A percentile compares a stretch with the other conserved stretches of the same genome.
Conservation (phyloP, 2,888 invertebrate genomes). For the Caenorhabditis parvicauda region DNA sequence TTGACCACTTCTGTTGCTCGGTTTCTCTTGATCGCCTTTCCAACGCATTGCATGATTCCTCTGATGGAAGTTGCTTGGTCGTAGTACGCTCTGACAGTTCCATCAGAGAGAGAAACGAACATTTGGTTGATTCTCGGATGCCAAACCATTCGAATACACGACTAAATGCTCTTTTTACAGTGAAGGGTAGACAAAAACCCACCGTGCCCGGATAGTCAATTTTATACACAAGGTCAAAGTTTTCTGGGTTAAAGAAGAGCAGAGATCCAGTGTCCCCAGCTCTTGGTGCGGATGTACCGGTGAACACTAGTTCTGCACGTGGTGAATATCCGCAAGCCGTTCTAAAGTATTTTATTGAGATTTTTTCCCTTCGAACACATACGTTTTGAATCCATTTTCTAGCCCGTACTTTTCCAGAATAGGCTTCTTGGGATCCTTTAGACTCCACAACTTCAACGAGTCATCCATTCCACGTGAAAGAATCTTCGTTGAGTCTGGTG, state of each 20-base stretch:
- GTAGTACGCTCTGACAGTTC: slow-evolving; percentile 78
- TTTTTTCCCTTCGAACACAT: background rate
- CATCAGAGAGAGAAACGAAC: slow-evolving; percentile 81
- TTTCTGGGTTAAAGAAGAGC: slow-evolving; percentile 78
- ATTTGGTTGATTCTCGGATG: slow-evolving; percentile 97
- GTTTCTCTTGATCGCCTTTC: slow-evolving; percentile 62
- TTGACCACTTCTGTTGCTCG: slow-evolving; percentile 78
- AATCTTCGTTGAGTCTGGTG: slow-evolving; percentile 71
- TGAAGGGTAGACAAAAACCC: slow-evolving; percentile 1
- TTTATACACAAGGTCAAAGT: slow-evolving; percentile 74
- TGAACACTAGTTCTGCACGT: slow-evolving; percentile 82
- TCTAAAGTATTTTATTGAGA: slow-evolving; percentile 57
- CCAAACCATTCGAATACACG: slow-evolving; percentile 84
- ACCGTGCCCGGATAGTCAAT: slow-evolving; percentile 76
- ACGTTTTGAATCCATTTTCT: slow-evolving; percentile 76
- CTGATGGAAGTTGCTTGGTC: slow-evolving; percentile 79
- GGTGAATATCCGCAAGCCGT: slow-evolving; percentile 80
- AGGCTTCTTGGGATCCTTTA: slow-evolving; percentile 79
- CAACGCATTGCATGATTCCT: slow-evolving; percentile 85
- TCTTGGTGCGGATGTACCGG: slow-evolving; percentile 78
- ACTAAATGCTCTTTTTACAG: slow-evolving; percentile 57
- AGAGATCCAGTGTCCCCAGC: slow-evolving; percentile 70
- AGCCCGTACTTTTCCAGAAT: slow-evolving; percentile 73
- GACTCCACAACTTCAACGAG: slow-evolving; percentile 81
- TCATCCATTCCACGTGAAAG: slow-evolving; percentile 71